Conservation (phyloP, 2,888 invertebrate genomes). For the Marronus borbonicus region DNA sequence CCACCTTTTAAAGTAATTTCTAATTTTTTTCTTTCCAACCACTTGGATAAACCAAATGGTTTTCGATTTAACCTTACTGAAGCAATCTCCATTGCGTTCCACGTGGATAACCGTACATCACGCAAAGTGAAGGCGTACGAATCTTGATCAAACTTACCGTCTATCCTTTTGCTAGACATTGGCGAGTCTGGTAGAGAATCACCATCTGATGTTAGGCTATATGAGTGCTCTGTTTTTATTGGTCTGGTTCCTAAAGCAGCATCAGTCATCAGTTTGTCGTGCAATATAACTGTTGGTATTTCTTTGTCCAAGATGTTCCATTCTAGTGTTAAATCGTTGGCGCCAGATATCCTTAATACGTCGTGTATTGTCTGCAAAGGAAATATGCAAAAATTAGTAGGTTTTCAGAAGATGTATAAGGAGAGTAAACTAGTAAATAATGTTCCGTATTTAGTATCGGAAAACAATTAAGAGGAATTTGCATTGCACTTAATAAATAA, state of each 20-base stretch:
- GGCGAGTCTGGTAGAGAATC: slow-evolving; percentile 82
- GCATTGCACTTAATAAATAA: too few relatives aligned
- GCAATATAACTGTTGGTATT: slow-evolving; percentile 80
- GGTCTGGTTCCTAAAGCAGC: slow-evolving; percentile 86
- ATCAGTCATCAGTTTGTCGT: slow-evolving; percentile 92
- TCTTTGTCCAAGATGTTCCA: slow-evolving; percentile 80
- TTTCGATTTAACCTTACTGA: too few relatives aligned
- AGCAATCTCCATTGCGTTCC: too few relatives aligned
- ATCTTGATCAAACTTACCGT: slow-evolving; percentile 73
- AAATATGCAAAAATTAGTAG: too few relatives aligned
- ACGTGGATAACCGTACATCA: too few relatives aligned
- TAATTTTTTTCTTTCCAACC: too few relatives aligned
- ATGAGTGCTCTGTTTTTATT: slow-evolving; percentile 94
- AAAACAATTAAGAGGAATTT: background rate
- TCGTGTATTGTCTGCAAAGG: slow-evolving; percentile 67
- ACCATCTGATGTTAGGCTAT: slow-evolving; percentile 84
- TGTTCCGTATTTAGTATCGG: too few relatives aligned
- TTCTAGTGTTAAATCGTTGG: slow-evolving; percentile 80
- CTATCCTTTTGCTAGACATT: slow-evolving; percentile 75
- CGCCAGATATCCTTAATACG: slow-evolving; percentile 63
- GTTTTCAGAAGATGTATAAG: too few relatives aligned
- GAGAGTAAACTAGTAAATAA: too few relatives aligned
- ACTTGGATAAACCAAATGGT: too few relatives aligned
- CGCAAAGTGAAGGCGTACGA: too few relatives aligned
- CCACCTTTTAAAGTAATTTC: too few relatives aligned